These are phyloP conservation scores for Crax fasciolata DNA, from an alignment of 2,797 vertebrate species.

Conservation along the genomic window DNA sequence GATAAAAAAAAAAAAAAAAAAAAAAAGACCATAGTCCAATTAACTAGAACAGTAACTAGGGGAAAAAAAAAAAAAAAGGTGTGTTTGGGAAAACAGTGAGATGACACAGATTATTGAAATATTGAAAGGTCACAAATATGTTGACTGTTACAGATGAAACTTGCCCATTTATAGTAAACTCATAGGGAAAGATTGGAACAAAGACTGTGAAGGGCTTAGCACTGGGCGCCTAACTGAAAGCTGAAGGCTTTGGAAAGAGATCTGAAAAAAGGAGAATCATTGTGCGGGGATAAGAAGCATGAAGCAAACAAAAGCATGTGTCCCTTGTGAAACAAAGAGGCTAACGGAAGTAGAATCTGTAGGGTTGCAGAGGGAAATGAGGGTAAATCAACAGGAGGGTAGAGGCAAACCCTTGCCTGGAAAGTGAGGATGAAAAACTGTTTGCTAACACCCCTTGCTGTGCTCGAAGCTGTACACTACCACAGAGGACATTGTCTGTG, in stretches of 20 bases:
- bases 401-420: conserved; percentile 18
- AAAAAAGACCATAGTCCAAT: conserved; percentile 35
- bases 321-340: conserved; percentile 52
- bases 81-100: not conserved
- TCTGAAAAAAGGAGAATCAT: conserved; percentile 62
- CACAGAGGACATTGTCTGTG: not conserved
- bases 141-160: not conserved
- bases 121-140: conserved; percentile 38
- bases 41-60: conserved; percentile 44
- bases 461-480: not conserved
- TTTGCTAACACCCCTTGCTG: conserved; percentile 24
- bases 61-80: conserved; percentile 64
- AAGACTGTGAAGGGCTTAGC: conserved; percentile 22
- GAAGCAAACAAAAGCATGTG: conserved; percentile 66
- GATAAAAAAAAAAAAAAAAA: conserved; percentile 11
- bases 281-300: conserved; percentile 70
- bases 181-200: conserved; percentile 36
- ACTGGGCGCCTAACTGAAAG: conserved; percentile 34
- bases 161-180: conserved; percentile 22
- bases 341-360: conserved; percentile 50
- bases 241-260: conserved; percentile 61
- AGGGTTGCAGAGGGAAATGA: not conserved
- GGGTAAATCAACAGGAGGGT: not conserved
- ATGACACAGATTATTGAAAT: conserved; percentile 8
- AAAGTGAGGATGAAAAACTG: not conserved